Base-by-base conservation (phyloP, 2,797 vertebrate species). In the Crenichthys baileyi region DNA sequence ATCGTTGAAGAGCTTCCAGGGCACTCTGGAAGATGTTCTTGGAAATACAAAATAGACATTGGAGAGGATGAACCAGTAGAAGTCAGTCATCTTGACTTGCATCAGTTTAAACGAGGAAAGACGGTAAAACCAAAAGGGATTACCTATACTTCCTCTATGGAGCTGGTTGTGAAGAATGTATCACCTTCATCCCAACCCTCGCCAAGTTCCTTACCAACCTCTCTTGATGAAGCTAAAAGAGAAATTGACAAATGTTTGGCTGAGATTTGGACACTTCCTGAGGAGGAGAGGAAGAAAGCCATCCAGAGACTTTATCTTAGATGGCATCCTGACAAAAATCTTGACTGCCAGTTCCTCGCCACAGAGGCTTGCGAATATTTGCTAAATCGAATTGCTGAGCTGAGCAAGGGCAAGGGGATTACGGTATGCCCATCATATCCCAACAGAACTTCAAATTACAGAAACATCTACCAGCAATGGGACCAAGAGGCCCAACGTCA, bases 281-380 rank as follows among this genome's bases (percentile, higher is more conserved):
- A 56, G n/a, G 92, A 91, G 7, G 94, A 96, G 72, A 92, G 82
- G 76, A 2, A 29, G 0, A 96, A 95, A 87, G 95, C 94, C 18
- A 89, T 96, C 70, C 93, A 84, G 82, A 93, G 96, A n/a, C 86
- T 97, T 31, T 96, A 94, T 83, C 90, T 97, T 0, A 92, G 74
- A 75, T 96, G 95, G 93, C 96, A 97, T 75, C 96, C 96, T 72
- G 95, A 96, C 90, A 97, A 96, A 89, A 97, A 97, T 76, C 83
- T 22, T 3, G 93, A 92, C 39, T 89, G 90, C 5, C 0, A 76
- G 8, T 5, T 20, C 18, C 84, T 95, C 0, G 89, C 95, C 70
- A 95, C 68, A 0, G 92, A 96, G 72, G 92, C 95, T 7, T 96
- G 93, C 72, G 94, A 95, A 83, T 96, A 96, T 73, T 60, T 97